Evolutionary conservation across 2,797 vertebrate species (phyloP), one percentile per base, ranked within the genome.

Genomic region (Cirrhinus mrigala): DNA sequence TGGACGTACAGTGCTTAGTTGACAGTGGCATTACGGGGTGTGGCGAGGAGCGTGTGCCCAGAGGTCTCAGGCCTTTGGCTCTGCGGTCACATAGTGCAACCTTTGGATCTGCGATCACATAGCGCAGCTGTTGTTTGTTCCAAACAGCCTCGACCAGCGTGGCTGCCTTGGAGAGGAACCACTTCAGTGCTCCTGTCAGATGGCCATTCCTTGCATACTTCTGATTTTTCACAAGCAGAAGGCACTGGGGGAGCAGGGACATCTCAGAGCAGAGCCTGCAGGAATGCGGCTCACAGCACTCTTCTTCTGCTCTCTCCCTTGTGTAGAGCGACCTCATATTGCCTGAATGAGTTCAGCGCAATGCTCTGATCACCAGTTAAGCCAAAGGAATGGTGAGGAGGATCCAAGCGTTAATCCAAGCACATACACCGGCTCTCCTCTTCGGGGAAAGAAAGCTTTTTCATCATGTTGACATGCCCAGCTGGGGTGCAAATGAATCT

Each of bases 81-180:
- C 66, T 68, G 87, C 54, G 81, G 50, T 81, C 90, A 87, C 85
- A 90, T 88, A 90, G 87, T 92, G 92, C 93, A 95, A 89, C 81
- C 73, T 87, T 91, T 92, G 93, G 92, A 92, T 89, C 52, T 74
- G 85, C 33, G 81, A 37, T 81, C 90, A 88, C 86, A 90, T 88
- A 89, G 86, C 92, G 93, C 94, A 96, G 94, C 94, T 96, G 94
- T 94, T 95, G 95, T 95, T 96, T 96, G 93, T 93, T 93, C 90
- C 92, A 84, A 87, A 91, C 91, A 90, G 88, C 88, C 88, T 89
- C 83, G 90, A 91, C 90, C 87, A 91, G 91, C 81, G 70, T 83
- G 81, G 87, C 90, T 87, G 87, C 86, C 81, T 90, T 89, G 87
- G 91, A 91, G 82, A 90, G 91, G 86, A 91, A 87, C 90, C 86